Base-by-base conservation (phyloP, 64 coral and sea anemone species). In the Actinia tenebrosa region DNA sequence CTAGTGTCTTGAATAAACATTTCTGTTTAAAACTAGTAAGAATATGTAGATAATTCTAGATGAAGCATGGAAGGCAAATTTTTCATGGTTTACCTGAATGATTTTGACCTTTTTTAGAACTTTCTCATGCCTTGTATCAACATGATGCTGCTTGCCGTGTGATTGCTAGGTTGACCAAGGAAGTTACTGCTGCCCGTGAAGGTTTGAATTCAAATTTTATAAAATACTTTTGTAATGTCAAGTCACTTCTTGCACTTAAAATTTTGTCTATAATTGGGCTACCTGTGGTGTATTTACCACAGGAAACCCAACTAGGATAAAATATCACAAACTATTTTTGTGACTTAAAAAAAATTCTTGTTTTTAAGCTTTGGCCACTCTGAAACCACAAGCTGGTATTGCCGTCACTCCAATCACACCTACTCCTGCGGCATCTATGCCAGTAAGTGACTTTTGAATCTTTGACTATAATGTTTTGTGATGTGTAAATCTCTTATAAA, bases 91-190 rank as follows among this genome's bases (percentile, higher is more conserved):
- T 84, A 52, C 25, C 63, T 85, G 18, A 27, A 56, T 78, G 15
- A 7, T 79, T 60, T 60, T 78, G 44, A 22, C 77, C 59, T 42
- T 75, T 75, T 75, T 60, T 84, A 99, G 97, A 99, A 77, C 87
- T 99, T 52, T 99, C 97, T 7, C 97, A 99, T 93, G 97, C 97
- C 13, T 71, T 99, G 3, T 99, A 99, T 27, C 97, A 99, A 25
- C 97, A 99, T 91, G 97, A 99, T 93, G 97, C 97, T 10, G 97
- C 97, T 10, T 99, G 97, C 37, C 97, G 97, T 91, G 97, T 99
- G 42, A 99, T 99, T 58, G 97, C 97, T 66, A 85, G 97, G 58
- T 78, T 99, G 8, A 99, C 97, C 5, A 99, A 99, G 44, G 97
- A 99, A 80, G 97, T 99, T 16, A 95, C 97, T 79, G 97, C 97